Evolutionary conservation across 2,797 vertebrate species (phyloP).

Genomic region (Ataeniobius toweri): DNA sequence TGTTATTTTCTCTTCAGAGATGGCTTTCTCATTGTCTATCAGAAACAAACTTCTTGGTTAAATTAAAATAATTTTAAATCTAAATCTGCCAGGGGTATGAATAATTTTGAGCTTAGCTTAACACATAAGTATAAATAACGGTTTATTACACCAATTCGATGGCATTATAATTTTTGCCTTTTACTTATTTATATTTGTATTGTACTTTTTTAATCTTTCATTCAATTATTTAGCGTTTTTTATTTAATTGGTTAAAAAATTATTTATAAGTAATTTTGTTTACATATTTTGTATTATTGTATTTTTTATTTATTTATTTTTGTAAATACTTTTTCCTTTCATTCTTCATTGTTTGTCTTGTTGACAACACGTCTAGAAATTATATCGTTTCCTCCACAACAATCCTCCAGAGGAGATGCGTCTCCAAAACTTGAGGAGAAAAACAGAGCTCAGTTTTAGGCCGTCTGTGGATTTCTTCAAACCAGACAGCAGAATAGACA

Average conservation of each 20-base stretch:
- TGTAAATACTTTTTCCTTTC: not conserved
- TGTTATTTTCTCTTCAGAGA: too few species aligned
- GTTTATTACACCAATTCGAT: not conserved
- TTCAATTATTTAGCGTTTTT: not conserved
- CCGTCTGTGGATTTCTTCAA: slow-evolving; percentile 16
- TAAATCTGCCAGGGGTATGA: not conserved
- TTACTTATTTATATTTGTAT: not conserved
- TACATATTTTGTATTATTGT: not conserved
- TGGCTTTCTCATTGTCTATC: not conserved
- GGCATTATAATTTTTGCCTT: not conserved
- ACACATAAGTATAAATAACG: not conserved
- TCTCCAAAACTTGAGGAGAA: not conserved
- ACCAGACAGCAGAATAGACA: not conserved
- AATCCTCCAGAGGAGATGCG: not conserved
- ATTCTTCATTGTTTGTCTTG: not conserved
- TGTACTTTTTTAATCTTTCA: not conserved
- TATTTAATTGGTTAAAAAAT: not conserved
- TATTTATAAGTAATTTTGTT: not conserved
- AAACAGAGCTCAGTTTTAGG: not conserved
- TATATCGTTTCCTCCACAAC: not conserved
- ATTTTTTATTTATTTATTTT: not conserved
- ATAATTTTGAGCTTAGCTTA: not conserved
- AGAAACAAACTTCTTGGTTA: not conserved
- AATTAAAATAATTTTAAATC: not conserved
- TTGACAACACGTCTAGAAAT: not conserved